A percentile compares a stretch with the other conserved stretches of the same genome.
These are phyloP conservation scores for Motacilla tschutschensis DNA, from an alignment of 2,113 vertebrate genomes.

Conservation along the genomic window DNA sequence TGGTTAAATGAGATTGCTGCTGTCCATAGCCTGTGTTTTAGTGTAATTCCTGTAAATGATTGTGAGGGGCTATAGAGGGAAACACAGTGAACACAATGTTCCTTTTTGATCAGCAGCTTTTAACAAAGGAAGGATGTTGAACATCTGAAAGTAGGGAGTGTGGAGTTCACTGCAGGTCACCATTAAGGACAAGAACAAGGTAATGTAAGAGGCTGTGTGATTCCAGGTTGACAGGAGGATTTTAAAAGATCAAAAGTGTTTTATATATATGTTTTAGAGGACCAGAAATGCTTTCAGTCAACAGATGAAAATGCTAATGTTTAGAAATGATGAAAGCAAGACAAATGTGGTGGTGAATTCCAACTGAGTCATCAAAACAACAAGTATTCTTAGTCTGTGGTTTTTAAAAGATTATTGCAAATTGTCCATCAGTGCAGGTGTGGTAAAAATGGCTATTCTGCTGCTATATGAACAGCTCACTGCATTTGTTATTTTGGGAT, in stretches of 20 bases:
- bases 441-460: slow-evolving; percentile 11
- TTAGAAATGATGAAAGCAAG: slow-evolving; percentile 50
- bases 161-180: slow-evolving; percentile 16
- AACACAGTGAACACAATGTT: slow-evolving; percentile 34
- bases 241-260: slow-evolving; percentile 49
- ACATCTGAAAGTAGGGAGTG: slow-evolving; percentile 46
- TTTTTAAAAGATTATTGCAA: slow-evolving; percentile 52
- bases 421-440: slow-evolving; percentile 34
- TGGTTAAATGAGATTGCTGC: slow-evolving; percentile 25
- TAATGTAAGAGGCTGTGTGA: slow-evolving; percentile 36
- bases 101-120: slow-evolving; percentile 53
- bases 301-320: slow-evolving; percentile 26
- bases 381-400: slow-evolving; percentile 44
- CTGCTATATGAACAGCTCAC: not conserved
- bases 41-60: slow-evolving; percentile 60
- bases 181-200: slow-evolving; percentile 50
- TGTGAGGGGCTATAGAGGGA: slow-evolving; percentile 25
- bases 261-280: slow-evolving; percentile 19
- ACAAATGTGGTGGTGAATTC: slow-evolving; percentile 52
- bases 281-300: slow-evolving; percentile 49
- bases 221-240: slow-evolving; percentile 32
- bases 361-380: slow-evolving; percentile 59
- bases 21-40: slow-evolving; percentile 22
- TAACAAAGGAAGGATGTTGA: slow-evolving; percentile 37
- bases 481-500: slow-evolving; percentile 28